Conservation (phyloP, 2,797 vertebrate genomes). For the Esox masquinongy region DNA sequence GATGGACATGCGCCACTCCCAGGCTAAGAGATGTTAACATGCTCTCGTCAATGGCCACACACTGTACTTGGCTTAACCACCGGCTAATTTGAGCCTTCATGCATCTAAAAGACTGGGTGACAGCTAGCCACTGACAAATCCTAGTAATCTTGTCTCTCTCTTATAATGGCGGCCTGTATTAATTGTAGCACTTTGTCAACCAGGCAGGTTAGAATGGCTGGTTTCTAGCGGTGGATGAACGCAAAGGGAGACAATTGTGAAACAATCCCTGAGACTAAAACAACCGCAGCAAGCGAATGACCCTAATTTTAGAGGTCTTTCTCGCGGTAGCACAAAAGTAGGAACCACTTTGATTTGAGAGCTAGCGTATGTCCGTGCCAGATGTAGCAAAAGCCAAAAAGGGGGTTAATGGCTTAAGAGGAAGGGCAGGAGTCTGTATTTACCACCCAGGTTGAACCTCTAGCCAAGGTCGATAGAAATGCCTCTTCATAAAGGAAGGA, state of each 20-base stretch:
- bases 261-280: neutral
- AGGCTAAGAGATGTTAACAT: constrained; percentile 18
- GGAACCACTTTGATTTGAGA: constrained; percentile 32
- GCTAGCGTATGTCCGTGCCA: neutral
- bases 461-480: no score
- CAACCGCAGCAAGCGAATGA: constrained; percentile 14
- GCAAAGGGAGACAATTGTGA: neutral
- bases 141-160: neutral
- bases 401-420: neutral
- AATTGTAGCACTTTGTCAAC: neutral
- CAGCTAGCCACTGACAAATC: neutral
- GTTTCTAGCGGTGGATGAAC: neutral
- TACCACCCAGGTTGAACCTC: constrained; percentile 4
- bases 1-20: constrained; percentile 40
- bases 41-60: neutral
- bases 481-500: no score
- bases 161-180: neutral
- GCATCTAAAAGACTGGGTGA: neutral
- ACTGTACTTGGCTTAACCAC: neutral
- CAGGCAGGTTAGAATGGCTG: neutral
- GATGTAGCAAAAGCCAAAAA: neutral
- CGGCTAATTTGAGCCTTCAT: neutral
- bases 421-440: neutral
- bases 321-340: neutral
- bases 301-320: constrained; percentile 23